Evolutionary conservation across 2,888 invertebrate species (phyloP).

Genomic region (Physocephala rufipes): DNA sequence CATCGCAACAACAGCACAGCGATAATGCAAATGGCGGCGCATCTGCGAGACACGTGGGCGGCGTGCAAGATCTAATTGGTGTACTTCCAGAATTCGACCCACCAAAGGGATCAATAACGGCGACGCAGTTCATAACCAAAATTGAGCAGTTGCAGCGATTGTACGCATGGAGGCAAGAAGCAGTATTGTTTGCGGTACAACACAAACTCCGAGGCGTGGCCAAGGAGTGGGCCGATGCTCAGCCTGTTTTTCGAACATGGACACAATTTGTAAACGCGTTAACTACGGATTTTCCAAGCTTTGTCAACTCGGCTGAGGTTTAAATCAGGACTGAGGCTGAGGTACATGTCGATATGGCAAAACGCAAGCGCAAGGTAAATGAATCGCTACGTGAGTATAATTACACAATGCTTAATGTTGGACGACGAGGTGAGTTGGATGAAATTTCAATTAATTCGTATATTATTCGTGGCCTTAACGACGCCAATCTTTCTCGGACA

Average conservation of each 20-base stretch:
- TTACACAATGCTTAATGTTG: conserved; percentile 32
- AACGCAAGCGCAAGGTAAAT: conserved; percentile 25
- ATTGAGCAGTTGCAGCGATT: conserved; percentile 9
- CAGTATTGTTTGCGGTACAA: too few relatives aligned
- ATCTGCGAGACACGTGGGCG: too few relatives aligned
- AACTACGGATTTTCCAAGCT: too few relatives aligned
- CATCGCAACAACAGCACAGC: too few relatives aligned
- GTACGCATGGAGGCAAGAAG: too few relatives aligned
- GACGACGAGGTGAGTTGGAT: conserved; percentile 29
- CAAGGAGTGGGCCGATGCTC: neutral
- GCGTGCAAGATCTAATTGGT: too few relatives aligned
- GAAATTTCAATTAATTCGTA: too few relatives aligned
- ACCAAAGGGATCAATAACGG: neutral
- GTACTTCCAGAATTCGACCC: too few relatives aligned
- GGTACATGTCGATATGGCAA: conserved; percentile 23
- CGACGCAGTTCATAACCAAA: neutral
- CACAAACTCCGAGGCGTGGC: conserved; percentile 17
- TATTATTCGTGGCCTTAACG: too few relatives aligned
- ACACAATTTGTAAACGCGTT: conserved; percentile 3
- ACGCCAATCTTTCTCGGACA: too few relatives aligned
- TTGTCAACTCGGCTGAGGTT: conserved; percentile 5
- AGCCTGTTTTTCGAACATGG: conserved; percentile 7
- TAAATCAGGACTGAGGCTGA: conserved; percentile 37
- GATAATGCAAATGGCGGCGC: too few relatives aligned
- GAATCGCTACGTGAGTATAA: conserved; percentile 31